Conservation (phyloP, 2,797 vertebrate genomes). For the Triplophysa bombifrons region DNA sequence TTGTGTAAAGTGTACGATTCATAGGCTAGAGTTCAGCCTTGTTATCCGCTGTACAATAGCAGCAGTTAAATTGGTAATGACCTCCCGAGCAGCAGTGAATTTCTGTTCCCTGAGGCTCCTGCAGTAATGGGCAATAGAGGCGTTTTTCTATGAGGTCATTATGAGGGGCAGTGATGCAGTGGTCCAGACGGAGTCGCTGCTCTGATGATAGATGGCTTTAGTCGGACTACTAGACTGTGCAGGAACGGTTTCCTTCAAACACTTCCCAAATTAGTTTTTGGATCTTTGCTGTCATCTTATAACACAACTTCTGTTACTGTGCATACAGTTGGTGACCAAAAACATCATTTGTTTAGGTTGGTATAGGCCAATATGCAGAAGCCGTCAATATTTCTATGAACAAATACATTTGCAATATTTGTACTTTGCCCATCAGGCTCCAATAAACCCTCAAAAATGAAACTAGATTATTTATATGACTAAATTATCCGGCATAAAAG, state of each 20-base stretch:
- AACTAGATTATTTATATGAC: too few relatives aligned
- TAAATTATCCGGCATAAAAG: too few relatives aligned
- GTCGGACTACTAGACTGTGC: neutral
- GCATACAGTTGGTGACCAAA: neutral
- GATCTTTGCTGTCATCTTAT: neutral
- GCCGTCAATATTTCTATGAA: too few relatives aligned
- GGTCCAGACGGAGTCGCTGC: conserved; percentile 23
- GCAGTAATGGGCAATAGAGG: conserved; percentile 20
- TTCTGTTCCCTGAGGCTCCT: conserved; percentile 30
- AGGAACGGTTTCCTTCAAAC: conserved; percentile 8
- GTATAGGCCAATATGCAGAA: too few relatives aligned
- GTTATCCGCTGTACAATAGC: conserved; percentile 40
- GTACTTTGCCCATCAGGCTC: too few relatives aligned
- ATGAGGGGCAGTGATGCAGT: conserved; percentile 18
- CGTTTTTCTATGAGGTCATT: conserved; percentile 44
- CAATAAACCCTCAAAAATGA: too few relatives aligned
- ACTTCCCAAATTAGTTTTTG: conserved; percentile 14
- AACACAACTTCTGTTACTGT: neutral
- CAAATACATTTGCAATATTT: too few relatives aligned
- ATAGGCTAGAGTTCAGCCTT: conserved; percentile 43
- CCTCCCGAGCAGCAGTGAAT: conserved; percentile 9
- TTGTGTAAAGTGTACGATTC: conserved; percentile 36
- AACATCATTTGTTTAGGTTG: neutral
- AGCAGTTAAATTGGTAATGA: conserved; percentile 41
- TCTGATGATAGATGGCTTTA: conserved; percentile 42